Conservation (phyloP, 2,888 invertebrate genomes). For the Caenorhabditis wallacei region DNA sequence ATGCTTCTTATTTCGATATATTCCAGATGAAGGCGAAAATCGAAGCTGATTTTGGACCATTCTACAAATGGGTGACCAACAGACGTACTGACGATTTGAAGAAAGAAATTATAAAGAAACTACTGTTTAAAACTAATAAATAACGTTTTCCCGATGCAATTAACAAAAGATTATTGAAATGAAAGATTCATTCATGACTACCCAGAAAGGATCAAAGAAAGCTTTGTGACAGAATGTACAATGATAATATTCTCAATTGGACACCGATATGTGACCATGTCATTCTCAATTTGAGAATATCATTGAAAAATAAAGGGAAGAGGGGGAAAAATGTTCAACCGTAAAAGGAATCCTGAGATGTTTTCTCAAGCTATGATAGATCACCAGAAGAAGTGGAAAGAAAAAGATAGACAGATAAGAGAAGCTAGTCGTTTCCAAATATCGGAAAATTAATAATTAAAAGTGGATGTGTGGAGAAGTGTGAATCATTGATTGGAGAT, state of each 20-base stretch:
- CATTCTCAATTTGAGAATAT: constrained; percentile 54
- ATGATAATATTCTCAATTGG: constrained; percentile 42
- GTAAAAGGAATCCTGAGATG: constrained; percentile 53
- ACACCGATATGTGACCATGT: constrained; percentile 55
- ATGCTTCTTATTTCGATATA: neutral
- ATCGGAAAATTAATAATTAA: constrained; percentile 16
- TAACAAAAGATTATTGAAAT: constrained; percentile 3
- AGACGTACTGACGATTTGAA: constrained; percentile 68
- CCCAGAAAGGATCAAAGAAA: constrained; percentile 40
- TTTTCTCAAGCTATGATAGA: constrained; percentile 50
- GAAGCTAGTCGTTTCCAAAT: constrained; percentile 17
- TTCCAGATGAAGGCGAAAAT: constrained; percentile 64
- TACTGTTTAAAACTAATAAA: constrained; percentile 59
- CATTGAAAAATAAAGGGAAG: constrained; percentile 22
- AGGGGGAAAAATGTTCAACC: constrained; percentile 41
- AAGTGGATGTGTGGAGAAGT: constrained; percentile 58
- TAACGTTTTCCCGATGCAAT: constrained; percentile 5
- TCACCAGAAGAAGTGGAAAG: constrained; percentile 48
- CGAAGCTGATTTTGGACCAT: constrained; percentile 66
- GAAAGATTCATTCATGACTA: constrained; percentile 29
- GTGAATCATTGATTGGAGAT: constrained; percentile 74
- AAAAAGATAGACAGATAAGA: constrained; percentile 7
- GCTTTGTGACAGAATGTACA: constrained; percentile 39
- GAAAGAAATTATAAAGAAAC: constrained; percentile 63
- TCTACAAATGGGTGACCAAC: constrained; percentile 69